These are phyloP conservation scores for Myrmophylax atrothorax DNA, from an alignment of 2,113 vertebrate genomes.

Conservation along the genomic window DNA sequence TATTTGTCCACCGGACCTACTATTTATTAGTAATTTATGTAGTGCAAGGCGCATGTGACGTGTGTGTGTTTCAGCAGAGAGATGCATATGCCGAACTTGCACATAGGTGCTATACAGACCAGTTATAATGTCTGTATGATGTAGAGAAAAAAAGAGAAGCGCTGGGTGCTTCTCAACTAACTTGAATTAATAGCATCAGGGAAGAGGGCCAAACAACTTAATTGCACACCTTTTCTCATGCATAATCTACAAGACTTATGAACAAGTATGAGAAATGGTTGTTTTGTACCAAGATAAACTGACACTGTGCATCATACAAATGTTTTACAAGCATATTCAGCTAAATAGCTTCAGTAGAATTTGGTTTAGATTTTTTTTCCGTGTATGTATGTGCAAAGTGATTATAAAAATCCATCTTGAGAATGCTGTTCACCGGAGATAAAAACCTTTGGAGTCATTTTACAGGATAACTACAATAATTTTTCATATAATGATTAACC, in stretches of 20 bases:
- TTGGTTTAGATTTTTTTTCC: not conserved
- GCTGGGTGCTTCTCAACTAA: not conserved
- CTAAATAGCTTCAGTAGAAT: not conserved
- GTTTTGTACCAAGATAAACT: not conserved
- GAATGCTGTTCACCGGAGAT: not conserved
- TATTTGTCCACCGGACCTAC: not conserved
- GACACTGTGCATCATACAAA: not conserved
- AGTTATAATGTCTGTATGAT: not conserved
- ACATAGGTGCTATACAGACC: not conserved
- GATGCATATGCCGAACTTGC: not conserved
- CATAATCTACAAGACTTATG: not conserved
- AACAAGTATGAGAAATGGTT: not conserved
- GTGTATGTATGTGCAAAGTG: not conserved
- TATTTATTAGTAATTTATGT: slow-evolving; percentile 47
- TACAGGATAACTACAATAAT: not conserved
- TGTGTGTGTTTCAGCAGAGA: not conserved
- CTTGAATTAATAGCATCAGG: not conserved
- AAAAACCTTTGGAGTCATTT: not conserved
- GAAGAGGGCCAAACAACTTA: not conserved
- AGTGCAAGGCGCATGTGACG: not conserved
- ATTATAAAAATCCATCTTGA: not conserved
- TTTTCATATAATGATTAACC: not conserved
- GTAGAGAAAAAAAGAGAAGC: not conserved
- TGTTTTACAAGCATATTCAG: not conserved
- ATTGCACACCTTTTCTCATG: not conserved